Percentiles rank a stretch among this genome's conserved stretches.
phyloP scores from a whole-genome alignment of 2,888 invertebrate genomes.

The Dromius quadrimaculatus region DNA sequence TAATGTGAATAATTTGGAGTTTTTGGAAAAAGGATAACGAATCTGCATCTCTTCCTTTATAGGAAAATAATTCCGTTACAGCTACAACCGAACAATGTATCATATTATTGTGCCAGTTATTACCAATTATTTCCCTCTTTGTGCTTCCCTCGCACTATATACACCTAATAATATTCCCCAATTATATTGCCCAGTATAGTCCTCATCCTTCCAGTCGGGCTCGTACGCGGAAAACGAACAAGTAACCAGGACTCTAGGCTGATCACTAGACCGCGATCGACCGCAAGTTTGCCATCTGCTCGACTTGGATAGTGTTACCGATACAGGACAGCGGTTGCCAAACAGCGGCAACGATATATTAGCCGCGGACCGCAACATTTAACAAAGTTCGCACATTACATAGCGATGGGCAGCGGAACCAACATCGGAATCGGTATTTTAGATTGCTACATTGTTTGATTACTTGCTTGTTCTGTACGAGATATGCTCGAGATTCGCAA shows the following conservation, averaged over 20 bases:
- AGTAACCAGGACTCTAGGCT: not conserved
- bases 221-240: too few relatives aligned
- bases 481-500: not conserved
- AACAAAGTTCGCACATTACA: conserved; percentile 43
- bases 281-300: conserved; percentile 21
- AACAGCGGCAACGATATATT: conserved; percentile 45
- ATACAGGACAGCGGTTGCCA: conserved; percentile 43
- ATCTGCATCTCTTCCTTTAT: too few relatives aligned
- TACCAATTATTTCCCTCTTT: too few relatives aligned
- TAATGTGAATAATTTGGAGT: too few relatives aligned
- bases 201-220: too few relatives aligned
- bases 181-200: too few relatives aligned
- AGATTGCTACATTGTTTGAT: conserved; percentile 33
- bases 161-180: too few relatives aligned
- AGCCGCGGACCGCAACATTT: conserved; percentile 44
- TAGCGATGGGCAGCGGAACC: conserved; percentile 9
- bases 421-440: not conserved
- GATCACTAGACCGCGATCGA: conserved; percentile 20
- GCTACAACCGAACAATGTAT: too few relatives aligned
- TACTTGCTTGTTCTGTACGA: conserved; percentile 3
- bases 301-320: conserved; percentile 36
- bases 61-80: too few relatives aligned
- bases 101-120: too few relatives aligned
- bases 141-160: too few relatives aligned
- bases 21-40: too few relatives aligned